These are phyloP conservation scores for Lontra canadensis DNA, from an alignment of 2,113 vertebrate genomes.

Conservation along the genomic window DNA sequence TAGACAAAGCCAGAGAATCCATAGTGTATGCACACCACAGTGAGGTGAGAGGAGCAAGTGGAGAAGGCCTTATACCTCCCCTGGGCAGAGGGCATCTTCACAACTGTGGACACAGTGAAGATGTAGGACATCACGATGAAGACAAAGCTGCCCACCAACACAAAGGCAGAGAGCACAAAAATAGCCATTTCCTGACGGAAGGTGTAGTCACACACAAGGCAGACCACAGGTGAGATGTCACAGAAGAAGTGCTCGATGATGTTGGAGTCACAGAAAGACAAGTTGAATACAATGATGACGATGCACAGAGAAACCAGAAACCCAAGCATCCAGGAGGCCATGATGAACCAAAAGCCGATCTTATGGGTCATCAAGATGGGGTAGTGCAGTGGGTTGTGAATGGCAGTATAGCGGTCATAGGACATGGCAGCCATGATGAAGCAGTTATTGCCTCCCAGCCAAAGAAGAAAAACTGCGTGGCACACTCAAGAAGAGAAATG, in stretches of 20 bases:
- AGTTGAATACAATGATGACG: background rate
- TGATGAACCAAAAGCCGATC: background rate
- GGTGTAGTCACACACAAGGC: constrained; percentile 58
- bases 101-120: constrained; percentile 43
- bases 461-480: constrained; percentile 63
- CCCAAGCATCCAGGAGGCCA: background rate
- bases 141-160: constrained; percentile 54
- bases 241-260: constrained; percentile 57
- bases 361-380: constrained; percentile 29
- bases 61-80: constrained; percentile 59
- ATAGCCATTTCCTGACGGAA: background rate
- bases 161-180: constrained; percentile 35
- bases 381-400: constrained; percentile 51
- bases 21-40: constrained; percentile 63
- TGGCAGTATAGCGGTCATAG: constrained; percentile 55
- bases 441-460: constrained; percentile 61
- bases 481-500: constrained; percentile 66
- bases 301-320: constrained; percentile 35
- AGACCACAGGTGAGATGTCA: constrained; percentile 38
- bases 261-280: constrained; percentile 49
- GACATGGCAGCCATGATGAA: constrained; percentile 68
- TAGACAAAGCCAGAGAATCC: constrained; percentile 63
- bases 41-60: constrained; percentile 58
- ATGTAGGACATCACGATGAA: constrained; percentile 63
- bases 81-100: constrained; percentile 47